phyloP scores from a whole-genome alignment of 1,140 invertebrate species.

The Matsumurasca onukii region DNA sequence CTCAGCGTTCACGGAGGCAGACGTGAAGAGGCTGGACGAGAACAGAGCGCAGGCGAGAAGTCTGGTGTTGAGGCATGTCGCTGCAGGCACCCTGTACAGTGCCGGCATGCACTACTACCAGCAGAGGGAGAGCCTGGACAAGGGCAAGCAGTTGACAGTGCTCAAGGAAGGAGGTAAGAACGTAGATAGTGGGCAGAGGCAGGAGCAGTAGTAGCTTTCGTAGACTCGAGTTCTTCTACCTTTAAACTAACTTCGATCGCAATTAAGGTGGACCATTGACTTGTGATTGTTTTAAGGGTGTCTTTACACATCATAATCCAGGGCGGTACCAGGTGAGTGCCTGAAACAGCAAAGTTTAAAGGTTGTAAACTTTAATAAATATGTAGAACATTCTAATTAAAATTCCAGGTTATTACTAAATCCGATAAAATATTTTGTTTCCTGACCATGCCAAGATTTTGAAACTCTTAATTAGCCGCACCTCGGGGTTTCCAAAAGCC shows the following conservation, averaged over 20 bases:
- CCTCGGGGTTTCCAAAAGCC: too few relatives aligned
- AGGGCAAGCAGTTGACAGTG: conserved; percentile 61
- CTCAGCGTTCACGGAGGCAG: conserved; percentile 69
- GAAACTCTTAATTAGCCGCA: too few relatives aligned
- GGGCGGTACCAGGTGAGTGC: too few relatives aligned
- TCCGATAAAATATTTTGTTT: too few relatives aligned
- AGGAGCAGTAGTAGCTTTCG: too few relatives aligned
- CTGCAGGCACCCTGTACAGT: conserved; percentile 74
- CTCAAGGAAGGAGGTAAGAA: conserved; percentile 74
- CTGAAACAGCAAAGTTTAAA: too few relatives aligned
- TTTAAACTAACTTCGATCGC: neutral
- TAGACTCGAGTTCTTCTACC: too few relatives aligned
- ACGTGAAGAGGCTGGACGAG: conserved; percentile 58
- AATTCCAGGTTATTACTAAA: too few relatives aligned
- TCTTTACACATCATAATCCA: too few relatives aligned
- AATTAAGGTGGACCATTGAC: neutral
- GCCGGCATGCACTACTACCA: conserved; percentile 85
- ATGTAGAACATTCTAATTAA: too few relatives aligned
- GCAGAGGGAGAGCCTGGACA: conserved; percentile 70
- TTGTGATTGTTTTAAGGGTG: neutral
- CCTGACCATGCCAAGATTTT: too few relatives aligned
- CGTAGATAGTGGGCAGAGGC: neutral
- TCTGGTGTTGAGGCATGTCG: conserved; percentile 75
- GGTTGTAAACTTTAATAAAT: too few relatives aligned
- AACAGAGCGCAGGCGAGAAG: conserved; percentile 66